Evolutionary conservation across 1,140 invertebrate genomes (phyloP).

Genomic region (Cryptotermes secundus): DNA sequence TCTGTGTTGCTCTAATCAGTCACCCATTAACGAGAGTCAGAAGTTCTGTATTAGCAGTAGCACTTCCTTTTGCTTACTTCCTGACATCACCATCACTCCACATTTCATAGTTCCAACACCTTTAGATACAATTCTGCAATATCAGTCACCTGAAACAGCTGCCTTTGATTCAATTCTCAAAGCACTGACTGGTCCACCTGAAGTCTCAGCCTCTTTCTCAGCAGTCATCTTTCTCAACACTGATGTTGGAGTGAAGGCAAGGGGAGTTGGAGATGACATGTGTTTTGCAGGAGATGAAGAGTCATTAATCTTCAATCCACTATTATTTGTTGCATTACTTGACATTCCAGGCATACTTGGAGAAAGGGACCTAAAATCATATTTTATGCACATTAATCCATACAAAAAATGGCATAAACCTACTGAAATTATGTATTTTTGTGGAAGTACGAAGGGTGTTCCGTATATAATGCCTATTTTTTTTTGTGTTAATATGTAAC

Average conservation of each 20-base stretch:
- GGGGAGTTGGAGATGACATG: constrained; percentile 57
- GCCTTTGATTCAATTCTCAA: neutral
- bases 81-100: neutral
- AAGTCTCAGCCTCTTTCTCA: constrained; percentile 69
- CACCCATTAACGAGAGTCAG: too few species aligned
- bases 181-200: neutral
- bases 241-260: constrained; percentile 88
- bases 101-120: neutral
- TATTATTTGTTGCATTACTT: constrained; percentile 27
- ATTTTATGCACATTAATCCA: too few species aligned
- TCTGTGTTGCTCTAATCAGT: too few species aligned
- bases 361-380: constrained; percentile 22
- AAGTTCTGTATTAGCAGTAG: neutral
- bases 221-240: constrained; percentile 91
- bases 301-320: constrained; percentile 9
- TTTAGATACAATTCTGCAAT: neutral
- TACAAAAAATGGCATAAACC: too few species aligned
- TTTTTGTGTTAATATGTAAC: too few species aligned
- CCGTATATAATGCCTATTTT: too few species aligned
- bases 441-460: too few species aligned
- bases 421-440: too few species aligned
- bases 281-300: constrained; percentile 34
- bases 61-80: neutral
- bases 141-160: constrained; percentile 1
- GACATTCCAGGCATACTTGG: constrained; percentile 29